Evolutionary conservation across 2,888 invertebrate genomes (phyloP).

Genomic region (Drosophila mulleri): DNA sequence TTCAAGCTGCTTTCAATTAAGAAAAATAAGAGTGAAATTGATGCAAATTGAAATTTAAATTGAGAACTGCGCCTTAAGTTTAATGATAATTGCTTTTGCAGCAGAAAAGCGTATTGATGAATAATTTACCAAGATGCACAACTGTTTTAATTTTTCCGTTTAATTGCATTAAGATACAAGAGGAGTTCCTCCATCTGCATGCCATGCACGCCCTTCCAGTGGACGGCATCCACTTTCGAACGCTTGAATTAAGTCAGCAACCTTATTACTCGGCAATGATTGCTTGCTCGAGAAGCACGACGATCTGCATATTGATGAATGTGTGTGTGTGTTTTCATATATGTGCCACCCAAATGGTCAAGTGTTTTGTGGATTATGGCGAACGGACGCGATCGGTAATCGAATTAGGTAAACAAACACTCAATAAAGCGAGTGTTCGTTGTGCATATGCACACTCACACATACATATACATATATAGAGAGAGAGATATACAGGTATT

Average conservation of each 20-base stretch:
- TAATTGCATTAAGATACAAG: slow-evolving; percentile 32
- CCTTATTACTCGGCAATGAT: slow-evolving; percentile 58
- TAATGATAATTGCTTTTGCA: slow-evolving; percentile 15
- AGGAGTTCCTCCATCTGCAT: slow-evolving; percentile 16
- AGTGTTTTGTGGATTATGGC: slow-evolving; percentile 76
- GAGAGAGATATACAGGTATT: not conserved
- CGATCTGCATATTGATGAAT: slow-evolving; percentile 17
- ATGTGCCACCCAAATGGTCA: slow-evolving; percentile 79
- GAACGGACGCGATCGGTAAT: slow-evolving; percentile 80
- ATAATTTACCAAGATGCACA: slow-evolving; percentile 29
- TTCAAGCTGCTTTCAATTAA: not conserved
- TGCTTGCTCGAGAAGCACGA: slow-evolving; percentile 37
- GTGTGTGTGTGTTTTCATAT: slow-evolving; percentile 29
- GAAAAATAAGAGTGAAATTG: not conserved
- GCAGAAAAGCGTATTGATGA: slow-evolving; percentile 10
- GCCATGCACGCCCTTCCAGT: slow-evolving; percentile 14
- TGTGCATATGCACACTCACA: slow-evolving; percentile 59
- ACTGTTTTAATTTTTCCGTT: slow-evolving; percentile 27
- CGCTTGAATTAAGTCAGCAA: slow-evolving; percentile 63
- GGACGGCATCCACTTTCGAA: slow-evolving; percentile 31
- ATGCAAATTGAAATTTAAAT: not conserved
- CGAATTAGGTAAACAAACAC: slow-evolving; percentile 81
- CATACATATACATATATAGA: not conserved
- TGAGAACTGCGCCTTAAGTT: not conserved
- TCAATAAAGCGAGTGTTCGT: slow-evolving; percentile 77